Conservation (phyloP, 2,113 vertebrate species). For the Indicator indicator region DNA sequence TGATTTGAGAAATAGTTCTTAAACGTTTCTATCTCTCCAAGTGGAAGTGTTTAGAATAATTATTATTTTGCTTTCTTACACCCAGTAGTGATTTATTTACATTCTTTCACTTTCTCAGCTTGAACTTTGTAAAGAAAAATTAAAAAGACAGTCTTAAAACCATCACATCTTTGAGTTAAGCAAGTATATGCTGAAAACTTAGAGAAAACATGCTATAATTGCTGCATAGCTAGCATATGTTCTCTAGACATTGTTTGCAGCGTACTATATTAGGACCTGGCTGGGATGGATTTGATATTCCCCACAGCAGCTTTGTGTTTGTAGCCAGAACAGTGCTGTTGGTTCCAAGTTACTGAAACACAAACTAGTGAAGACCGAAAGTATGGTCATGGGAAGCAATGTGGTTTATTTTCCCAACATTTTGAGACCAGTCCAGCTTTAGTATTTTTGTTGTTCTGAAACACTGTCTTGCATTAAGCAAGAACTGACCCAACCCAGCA, state of each 20-base stretch:
- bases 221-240: not conserved
- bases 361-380: not conserved
- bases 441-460: not conserved
- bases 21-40: too few relatives aligned
- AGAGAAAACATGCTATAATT: not conserved
- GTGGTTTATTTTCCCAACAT: not conserved
- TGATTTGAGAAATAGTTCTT: too few relatives aligned
- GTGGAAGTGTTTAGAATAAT: too few relatives aligned
- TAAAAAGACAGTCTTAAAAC: too few relatives aligned
- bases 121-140: too few relatives aligned
- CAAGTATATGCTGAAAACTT: not conserved
- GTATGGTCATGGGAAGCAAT: not conserved
- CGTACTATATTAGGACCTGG: too few relatives aligned
- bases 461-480: not conserved
- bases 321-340: not conserved
- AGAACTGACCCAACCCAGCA: not conserved
- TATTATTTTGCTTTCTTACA: too few relatives aligned
- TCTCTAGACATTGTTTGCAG: not conserved
- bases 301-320: not conserved
- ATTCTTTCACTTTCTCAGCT: too few relatives aligned
- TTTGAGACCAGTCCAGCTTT: not conserved
- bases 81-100: too few relatives aligned
- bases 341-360: not conserved
- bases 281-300: not conserved
- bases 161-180: too few relatives aligned